These are phyloP conservation scores for Istiophorus platypterus DNA, from an alignment of 2,113 vertebrate genomes.

Conservation along the genomic window DNA sequence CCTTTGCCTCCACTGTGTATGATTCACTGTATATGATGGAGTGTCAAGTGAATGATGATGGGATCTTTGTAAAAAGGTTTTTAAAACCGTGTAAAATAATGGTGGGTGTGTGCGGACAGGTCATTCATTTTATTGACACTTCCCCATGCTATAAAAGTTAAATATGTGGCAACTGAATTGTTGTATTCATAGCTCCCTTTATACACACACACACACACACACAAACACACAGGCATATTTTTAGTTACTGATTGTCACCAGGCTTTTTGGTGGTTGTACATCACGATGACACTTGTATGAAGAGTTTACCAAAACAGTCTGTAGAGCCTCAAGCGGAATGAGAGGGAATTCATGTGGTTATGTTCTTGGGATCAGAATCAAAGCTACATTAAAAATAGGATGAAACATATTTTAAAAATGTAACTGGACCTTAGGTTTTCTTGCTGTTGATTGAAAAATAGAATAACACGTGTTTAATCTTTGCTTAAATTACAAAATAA, in stretches of 20 bases:
- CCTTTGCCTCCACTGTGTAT: too few species aligned
- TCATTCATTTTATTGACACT: neutral
- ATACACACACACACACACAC: neutral
- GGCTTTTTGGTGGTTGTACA: neutral
- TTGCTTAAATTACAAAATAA: neutral
- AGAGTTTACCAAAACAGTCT: neutral
- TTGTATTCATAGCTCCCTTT: slow-evolving; percentile 19
- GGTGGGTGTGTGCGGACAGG: neutral
- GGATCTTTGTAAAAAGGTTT: too few species aligned
- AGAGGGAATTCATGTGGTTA: slow-evolving; percentile 14
- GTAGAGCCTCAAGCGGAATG: neutral
- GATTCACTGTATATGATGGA: too few species aligned
- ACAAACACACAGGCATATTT: neutral
- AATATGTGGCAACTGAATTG: neutral
- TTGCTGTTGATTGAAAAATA: neutral
- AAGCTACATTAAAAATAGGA: neutral
- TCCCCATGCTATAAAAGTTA: too few species aligned
- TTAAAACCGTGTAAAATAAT: too few species aligned
- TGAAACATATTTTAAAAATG: neutral
- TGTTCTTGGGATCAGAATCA: neutral
- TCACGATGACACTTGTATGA: neutral
- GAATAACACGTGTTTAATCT: neutral
- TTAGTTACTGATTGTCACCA: neutral
- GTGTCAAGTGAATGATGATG: too few species aligned
- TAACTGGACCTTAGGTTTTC: neutral